phyloP scores from a whole-genome alignment of 2,888 invertebrate species.

The Lepeophtheirus nordmannii region DNA sequence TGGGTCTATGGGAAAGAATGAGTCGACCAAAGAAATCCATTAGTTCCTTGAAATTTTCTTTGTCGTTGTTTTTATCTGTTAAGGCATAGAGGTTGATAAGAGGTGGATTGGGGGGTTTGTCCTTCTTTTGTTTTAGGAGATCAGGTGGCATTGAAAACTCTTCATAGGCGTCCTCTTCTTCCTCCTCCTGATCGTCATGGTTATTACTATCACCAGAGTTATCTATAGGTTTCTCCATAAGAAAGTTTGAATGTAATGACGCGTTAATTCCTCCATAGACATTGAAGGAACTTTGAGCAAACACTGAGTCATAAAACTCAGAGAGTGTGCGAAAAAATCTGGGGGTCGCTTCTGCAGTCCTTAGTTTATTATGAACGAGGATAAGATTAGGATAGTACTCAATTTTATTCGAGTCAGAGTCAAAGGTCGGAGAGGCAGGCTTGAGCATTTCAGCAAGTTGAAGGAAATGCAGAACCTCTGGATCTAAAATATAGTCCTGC shows the following conservation, averaged over 20 bases:
- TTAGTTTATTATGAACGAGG: conserved; percentile 56
- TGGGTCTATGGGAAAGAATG: conserved; percentile 51
- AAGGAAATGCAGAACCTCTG: conserved; percentile 45
- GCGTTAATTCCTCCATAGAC: neutral
- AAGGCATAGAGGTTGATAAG: neutral
- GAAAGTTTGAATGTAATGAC: neutral
- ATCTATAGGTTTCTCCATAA: neutral
- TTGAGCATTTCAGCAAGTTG: conserved; percentile 73
- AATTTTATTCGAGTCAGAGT: conserved; percentile 41
- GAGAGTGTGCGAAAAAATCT: neutral
- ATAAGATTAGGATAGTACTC: conserved; percentile 69
- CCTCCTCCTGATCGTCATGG: neutral
- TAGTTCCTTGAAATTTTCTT: conserved; percentile 42
- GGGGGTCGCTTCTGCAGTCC: neutral
- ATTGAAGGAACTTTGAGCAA: conserved; percentile 6
- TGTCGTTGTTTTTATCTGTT: neutral
- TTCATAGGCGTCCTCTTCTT: neutral
- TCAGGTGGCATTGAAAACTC: conserved; percentile 1
- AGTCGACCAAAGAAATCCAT: conserved; percentile 51
- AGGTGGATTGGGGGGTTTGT: neutral
- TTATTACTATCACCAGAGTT: no score
- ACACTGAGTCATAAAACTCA: conserved; percentile 1
- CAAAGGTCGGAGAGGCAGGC: conserved; percentile 51
- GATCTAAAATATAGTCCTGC: conserved; percentile 74
- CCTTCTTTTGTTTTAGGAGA: neutral